Evolutionary conservation across 2,888 invertebrate species (phyloP).

Genomic region (Scaptomyza polygonia): DNA sequence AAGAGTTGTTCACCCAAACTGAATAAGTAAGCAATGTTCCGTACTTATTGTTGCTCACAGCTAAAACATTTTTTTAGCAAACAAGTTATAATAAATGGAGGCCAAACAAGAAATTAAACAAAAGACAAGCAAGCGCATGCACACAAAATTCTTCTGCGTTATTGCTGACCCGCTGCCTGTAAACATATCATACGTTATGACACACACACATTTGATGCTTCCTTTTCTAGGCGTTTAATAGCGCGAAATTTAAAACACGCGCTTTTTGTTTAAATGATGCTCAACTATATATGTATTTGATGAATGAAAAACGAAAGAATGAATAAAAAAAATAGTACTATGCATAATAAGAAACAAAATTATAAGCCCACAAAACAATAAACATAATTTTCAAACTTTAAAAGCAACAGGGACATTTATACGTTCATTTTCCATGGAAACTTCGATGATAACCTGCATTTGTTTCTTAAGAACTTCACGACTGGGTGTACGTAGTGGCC

Average conservation of each 20-base stretch:
- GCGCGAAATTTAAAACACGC: neutral
- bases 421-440: conserved; percentile 82
- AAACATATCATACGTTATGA: too few species aligned
- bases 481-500: conserved; percentile 38
- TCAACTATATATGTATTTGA: conserved; percentile 11
- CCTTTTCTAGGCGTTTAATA: neutral
- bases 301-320: conserved; percentile 3
- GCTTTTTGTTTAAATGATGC: neutral
- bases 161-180: too few species aligned
- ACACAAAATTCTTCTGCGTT: too few species aligned
- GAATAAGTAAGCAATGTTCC: too few species aligned
- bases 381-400: conserved; percentile 41
- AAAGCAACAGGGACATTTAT: conserved; percentile 81
- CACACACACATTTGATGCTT: neutral
- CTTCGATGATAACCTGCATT: conserved; percentile 63
- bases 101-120: too few species aligned
- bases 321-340: conserved; percentile 9
- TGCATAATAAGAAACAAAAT: conserved; percentile 5
- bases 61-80: too few species aligned
- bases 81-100: too few species aligned
- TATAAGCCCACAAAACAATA: conserved; percentile 8
- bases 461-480: conserved; percentile 45
- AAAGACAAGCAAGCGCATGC: too few species aligned
- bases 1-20: too few species aligned
- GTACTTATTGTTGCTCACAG: too few species aligned